phyloP scores from a whole-genome alignment of 1,140 invertebrate species.

The Hypothenemus hampei region DNA sequence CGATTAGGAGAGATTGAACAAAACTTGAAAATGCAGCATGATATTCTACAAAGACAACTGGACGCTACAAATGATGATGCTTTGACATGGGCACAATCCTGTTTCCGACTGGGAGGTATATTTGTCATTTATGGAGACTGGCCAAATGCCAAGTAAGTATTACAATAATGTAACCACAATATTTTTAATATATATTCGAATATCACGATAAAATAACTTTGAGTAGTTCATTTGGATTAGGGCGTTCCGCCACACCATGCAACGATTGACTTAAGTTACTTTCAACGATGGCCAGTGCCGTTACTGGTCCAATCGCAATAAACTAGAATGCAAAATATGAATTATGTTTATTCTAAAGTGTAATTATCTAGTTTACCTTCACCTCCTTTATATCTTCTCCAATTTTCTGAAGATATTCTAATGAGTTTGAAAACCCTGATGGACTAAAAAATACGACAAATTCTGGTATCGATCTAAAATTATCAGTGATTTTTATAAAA shows the following conservation, averaged over 20 bases:
- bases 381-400: slow-evolving; percentile 25
- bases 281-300: slow-evolving; percentile 43
- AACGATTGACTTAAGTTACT: slow-evolving; percentile 38
- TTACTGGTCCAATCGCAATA: slow-evolving; percentile 48
- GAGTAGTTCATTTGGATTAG: slow-evolving; percentile 41
- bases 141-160: slow-evolving; percentile 31
- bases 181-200: background rate
- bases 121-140: slow-evolving; percentile 34
- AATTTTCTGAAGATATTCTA: slow-evolving; percentile 31
- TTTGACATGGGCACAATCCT: slow-evolving; percentile 36
- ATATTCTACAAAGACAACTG: slow-evolving; percentile 34
- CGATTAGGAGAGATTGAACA: slow-evolving; percentile 29
- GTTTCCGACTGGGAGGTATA: slow-evolving; percentile 35
- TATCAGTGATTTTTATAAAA: slow-evolving; percentile 34
- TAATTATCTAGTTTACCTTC: slow-evolving; percentile 31
- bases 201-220: slow-evolving; percentile 26
- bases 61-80: slow-evolving; percentile 33
- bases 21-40: slow-evolving; percentile 35
- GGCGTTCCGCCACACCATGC: slow-evolving; percentile 40
- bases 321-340: slow-evolving; percentile 36
- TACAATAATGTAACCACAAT: background rate
- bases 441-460: slow-evolving; percentile 50
- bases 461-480: slow-evolving; percentile 38
- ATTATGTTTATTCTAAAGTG: background rate
- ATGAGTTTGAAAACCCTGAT: slow-evolving; percentile 40